Percentiles rank a stretch among this genome's conserved stretches.
These are phyloP conservation scores for Cyphomyrus plagiostoma DNA, from an alignment of 2,113 vertebrate species.

Conservation along the genomic window DNA sequence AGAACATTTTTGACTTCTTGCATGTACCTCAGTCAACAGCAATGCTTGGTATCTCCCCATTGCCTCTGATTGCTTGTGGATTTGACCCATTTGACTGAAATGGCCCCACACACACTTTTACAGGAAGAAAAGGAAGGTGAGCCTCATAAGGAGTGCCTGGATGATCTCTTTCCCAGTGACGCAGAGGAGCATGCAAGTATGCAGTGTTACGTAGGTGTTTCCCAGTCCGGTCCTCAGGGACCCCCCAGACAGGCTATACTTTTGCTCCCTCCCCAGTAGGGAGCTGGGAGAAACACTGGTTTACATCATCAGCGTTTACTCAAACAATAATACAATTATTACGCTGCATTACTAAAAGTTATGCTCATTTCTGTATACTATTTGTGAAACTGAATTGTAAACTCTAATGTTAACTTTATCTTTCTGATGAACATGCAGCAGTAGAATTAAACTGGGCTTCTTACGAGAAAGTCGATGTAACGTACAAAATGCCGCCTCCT, in stretches of 20 bases:
- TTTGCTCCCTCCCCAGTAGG: not conserved
- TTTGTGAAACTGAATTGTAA: not conserved
- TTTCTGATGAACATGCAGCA: not conserved
- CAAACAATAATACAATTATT: not conserved
- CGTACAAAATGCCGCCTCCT: not conserved
- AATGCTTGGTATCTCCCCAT: not conserved
- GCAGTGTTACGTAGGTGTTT: constrained; percentile 28
- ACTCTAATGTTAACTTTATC: not conserved
- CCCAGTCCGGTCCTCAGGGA: not conserved
- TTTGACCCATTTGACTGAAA: not conserved
- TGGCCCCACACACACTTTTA: constrained; percentile 16
- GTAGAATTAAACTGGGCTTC: not conserved
- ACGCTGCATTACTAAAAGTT: not conserved
- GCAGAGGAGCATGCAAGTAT: constrained; percentile 84
- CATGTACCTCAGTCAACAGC: not conserved
- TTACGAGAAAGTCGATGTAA: not conserved
- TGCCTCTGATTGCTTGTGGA: not conserved
- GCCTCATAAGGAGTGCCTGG: constrained; percentile 82
- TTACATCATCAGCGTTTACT: not conserved
- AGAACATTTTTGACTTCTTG: not conserved
- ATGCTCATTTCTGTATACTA: not conserved
- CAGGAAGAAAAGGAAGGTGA: constrained; percentile 93
- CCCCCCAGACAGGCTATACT: not conserved
- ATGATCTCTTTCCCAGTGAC: constrained; percentile 94
- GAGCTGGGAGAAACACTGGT: not conserved